Evolutionary conservation across 2,888 invertebrate species (phyloP).

Genomic region (Caenorhabditis imperialis): DNA sequence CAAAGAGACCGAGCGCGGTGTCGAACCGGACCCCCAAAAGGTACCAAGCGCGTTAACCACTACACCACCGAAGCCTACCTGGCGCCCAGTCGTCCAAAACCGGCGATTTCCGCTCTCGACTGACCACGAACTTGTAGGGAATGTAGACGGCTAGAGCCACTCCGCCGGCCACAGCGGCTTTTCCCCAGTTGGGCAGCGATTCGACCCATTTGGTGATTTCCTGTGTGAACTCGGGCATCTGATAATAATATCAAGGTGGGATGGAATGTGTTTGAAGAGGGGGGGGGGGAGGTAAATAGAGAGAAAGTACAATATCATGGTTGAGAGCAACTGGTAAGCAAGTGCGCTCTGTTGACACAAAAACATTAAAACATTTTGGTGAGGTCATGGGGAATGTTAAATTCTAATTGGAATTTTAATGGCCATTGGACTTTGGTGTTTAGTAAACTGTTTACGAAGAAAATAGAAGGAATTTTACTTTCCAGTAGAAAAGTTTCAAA

Average conservation of each 20-base stretch:
- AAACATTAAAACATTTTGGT: too few relatives aligned
- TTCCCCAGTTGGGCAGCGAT: conserved; percentile 65
- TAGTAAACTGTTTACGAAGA: too few relatives aligned
- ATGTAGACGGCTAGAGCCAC: conserved; percentile 61
- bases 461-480: background rate
- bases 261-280: background rate
- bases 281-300: background rate
- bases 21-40: too few relatives aligned
- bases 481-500: background rate
- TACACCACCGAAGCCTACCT: too few relatives aligned
- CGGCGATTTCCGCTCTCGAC: conserved; percentile 53
- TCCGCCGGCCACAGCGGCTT: conserved; percentile 66
- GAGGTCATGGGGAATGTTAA: too few relatives aligned
- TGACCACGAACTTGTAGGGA: conserved; percentile 58
- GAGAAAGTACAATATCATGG: background rate
- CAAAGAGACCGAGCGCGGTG: too few relatives aligned
- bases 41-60: too few relatives aligned
- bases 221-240: conserved; percentile 23
- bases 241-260: background rate
- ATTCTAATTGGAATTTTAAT: too few relatives aligned
- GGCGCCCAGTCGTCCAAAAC: conserved; percentile 61
- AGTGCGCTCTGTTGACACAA: too few relatives aligned
- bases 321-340: background rate
- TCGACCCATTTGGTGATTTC: conserved; percentile 57
- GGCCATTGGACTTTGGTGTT: too few relatives aligned